A percentile compares a stretch with the other conserved stretches of the same genome.
Evolutionary conservation across 1,140 invertebrate genomes (phyloP).

Genomic region (Brachionus angularis): DNA sequence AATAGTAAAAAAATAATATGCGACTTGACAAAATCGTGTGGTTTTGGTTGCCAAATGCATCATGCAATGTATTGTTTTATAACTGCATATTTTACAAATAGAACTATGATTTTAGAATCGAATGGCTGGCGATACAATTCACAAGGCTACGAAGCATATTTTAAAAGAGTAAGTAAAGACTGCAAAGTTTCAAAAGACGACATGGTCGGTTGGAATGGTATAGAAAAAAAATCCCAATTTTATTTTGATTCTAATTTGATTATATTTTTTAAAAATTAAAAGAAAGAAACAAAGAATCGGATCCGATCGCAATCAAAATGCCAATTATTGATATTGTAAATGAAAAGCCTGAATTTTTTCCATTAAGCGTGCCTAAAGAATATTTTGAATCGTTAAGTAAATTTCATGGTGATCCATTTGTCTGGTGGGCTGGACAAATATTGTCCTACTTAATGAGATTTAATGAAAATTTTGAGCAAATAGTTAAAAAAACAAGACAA

Average conservation of each 20-base stretch:
- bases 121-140: constrained; percentile 86
- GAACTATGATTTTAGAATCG: constrained; percentile 91
- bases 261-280: not conserved
- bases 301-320: constrained; percentile 75
- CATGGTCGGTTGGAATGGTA: constrained; percentile 51
- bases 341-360: constrained; percentile 79
- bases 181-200: constrained; percentile 61
- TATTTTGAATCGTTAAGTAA: constrained; percentile 66
- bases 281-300: constrained; percentile 58
- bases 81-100: constrained; percentile 85
- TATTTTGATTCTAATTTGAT: constrained; percentile 47
- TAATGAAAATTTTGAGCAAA: constrained; percentile 64
- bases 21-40: constrained; percentile 94
- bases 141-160: constrained; percentile 83
- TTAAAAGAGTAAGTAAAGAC: constrained; percentile 81
- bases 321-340: constrained; percentile 90
- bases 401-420: constrained; percentile 85
- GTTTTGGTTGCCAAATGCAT: constrained; percentile 92
- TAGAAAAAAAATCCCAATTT: not conserved
- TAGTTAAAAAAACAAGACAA: constrained; percentile 70
- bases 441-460: constrained; percentile 80
- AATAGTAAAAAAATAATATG: constrained; percentile 84
- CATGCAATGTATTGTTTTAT: constrained; percentile 94
- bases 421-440: constrained; percentile 96
- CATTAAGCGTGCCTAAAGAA: constrained; percentile 86